Evolutionary conservation across 2,888 invertebrate genomes (phyloP).

Genomic region (Epinotia demarniana): DNA sequence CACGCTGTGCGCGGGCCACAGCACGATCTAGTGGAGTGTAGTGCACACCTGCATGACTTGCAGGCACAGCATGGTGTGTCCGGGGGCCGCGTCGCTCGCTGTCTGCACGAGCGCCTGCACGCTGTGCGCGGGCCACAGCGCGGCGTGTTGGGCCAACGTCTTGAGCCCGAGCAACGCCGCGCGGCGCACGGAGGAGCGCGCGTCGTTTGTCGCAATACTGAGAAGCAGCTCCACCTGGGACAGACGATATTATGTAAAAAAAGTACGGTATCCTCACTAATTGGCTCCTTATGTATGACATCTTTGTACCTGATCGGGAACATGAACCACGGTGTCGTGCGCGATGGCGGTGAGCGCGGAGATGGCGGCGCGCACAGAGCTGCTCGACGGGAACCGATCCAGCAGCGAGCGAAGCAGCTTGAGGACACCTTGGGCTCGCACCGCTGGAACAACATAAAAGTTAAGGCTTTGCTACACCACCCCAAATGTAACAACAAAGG

Average conservation of each 20-base stretch:
- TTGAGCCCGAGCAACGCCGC: conserved; percentile 71
- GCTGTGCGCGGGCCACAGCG: conserved; percentile 71
- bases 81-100: conserved; percentile 60
- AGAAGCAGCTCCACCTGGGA: conserved; percentile 78
- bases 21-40: too few relatives aligned
- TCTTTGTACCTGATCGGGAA: conserved; percentile 91
- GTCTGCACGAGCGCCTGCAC: conserved; percentile 66
- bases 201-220: conserved; percentile 72
- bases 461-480: too few relatives aligned
- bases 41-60: conserved; percentile 74
- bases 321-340: conserved; percentile 94
- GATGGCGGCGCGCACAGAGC: conserved; percentile 87
- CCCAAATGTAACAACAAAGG: too few relatives aligned
- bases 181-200: conserved; percentile 70
- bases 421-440: conserved; percentile 87
- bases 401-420: conserved; percentile 72
- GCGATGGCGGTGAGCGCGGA: conserved; percentile 95
- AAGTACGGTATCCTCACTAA: not conserved
- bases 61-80: conserved; percentile 72
- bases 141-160: conserved; percentile 71
- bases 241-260: not conserved
- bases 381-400: conserved; percentile 76
- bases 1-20: too few relatives aligned
- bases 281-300: not conserved
- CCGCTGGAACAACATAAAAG: conserved; percentile 76